phyloP scores from a whole-genome alignment of 2,797 vertebrate species.

The Calcarius lapponicus region DNA sequence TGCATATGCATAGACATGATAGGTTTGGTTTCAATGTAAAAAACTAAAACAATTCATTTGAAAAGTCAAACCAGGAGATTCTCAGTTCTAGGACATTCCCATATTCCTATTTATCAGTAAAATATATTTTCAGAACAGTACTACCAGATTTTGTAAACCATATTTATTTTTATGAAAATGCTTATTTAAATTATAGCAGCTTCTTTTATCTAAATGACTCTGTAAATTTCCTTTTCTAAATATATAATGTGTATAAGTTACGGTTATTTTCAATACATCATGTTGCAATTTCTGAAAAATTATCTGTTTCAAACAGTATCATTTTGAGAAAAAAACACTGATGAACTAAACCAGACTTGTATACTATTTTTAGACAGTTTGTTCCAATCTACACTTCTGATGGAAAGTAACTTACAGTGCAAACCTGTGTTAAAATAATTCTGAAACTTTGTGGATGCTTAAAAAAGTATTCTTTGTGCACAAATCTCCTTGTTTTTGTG shows the following conservation, averaged over 20 bases:
- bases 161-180: neutral
- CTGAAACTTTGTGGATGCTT: neutral
- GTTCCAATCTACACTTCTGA: neutral
- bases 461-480: neutral
- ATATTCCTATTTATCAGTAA: neutral
- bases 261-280: neutral
- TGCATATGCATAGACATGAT: neutral
- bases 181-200: neutral
- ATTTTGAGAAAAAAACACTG: neutral
- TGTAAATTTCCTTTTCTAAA: neutral
- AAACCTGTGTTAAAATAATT: neutral
- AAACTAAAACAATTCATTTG: neutral
- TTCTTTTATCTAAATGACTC: neutral
- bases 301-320: rapidly evolving
- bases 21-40: neutral
- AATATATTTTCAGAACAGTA: neutral
- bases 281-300: neutral
- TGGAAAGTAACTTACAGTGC: neutral
- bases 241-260: neutral
- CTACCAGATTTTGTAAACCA: neutral
- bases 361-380: neutral
- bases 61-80: neutral
- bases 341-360: neutral
- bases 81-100: neutral
- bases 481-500: neutral